A percentile compares a stretch with the other conserved stretches of the same genome.
Conservation (phyloP, 1,140 invertebrate genomes). For the Drosophila sproati region DNA sequence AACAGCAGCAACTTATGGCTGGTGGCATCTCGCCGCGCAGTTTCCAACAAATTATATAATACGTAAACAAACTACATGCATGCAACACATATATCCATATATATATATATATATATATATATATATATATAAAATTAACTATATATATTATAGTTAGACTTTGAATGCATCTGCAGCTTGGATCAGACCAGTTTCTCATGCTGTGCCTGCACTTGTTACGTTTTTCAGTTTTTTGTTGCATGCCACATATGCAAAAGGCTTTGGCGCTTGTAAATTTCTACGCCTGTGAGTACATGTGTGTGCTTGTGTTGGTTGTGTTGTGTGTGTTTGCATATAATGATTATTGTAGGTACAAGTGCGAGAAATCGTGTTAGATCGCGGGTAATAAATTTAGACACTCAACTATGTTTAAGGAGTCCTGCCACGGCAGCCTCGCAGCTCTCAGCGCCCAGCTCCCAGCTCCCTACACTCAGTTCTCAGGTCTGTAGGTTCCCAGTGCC, state of each 20-base stretch:
- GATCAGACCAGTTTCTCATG: conserved; percentile 66
- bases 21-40: conserved; percentile 60
- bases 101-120: conserved; percentile 1
- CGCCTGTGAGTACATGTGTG: conserved; percentile 22
- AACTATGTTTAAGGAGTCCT: conserved; percentile 79
- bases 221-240: conserved; percentile 62
- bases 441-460: neutral
- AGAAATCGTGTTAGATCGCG: conserved; percentile 83
- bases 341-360: conserved; percentile 83
- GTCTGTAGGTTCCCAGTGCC: conserved; percentile 1
- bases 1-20: conserved; percentile 46
- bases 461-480: neutral
- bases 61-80: conserved; percentile 61
- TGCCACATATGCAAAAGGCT: conserved; percentile 82
- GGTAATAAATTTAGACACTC: conserved; percentile 83
- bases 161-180: conserved; percentile 19
- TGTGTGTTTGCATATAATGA: conserved; percentile 77
- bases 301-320: conserved; percentile 35
- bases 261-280: conserved; percentile 73
- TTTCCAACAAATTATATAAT: conserved; percentile 69
- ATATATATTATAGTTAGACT: conserved; percentile 1
- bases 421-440: conserved; percentile 29
- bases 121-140: conserved; percentile 12
- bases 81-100: conserved; percentile 1
- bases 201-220: conserved; percentile 72